Conservation (phyloP, 2,888 invertebrate species). For the Hydrotaea diabolus region DNA sequence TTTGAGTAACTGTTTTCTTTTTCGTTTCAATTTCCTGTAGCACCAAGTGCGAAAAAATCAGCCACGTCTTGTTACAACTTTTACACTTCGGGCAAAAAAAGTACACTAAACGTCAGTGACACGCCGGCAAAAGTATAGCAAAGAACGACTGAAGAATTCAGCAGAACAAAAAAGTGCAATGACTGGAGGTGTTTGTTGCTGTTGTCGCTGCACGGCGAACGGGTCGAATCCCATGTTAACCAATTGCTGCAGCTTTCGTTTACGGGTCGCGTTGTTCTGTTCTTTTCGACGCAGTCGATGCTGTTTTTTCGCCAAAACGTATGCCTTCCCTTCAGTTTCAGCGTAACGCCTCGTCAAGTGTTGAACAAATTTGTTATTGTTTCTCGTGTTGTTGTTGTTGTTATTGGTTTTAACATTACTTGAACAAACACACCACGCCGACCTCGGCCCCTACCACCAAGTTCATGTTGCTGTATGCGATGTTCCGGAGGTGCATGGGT, state of each 20-base stretch:
- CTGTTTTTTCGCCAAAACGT: not conserved
- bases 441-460: not conserved
- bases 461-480: slow-evolving; percentile 25
- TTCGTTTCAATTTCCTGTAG: not conserved
- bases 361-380: slow-evolving; percentile 46
- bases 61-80: not conserved
- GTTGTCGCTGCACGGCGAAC: not conserved
- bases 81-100: slow-evolving; percentile 31
- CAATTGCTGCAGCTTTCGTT: slow-evolving; percentile 23
- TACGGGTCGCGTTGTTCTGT: not conserved
- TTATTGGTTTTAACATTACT: slow-evolving; percentile 49
- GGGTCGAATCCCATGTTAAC: not conserved
- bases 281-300: not conserved
- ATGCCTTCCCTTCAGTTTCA: slow-evolving; percentile 17
- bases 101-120: slow-evolving; percentile 41
- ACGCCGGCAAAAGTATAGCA: slow-evolving; percentile 23
- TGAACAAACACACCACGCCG: slow-evolving; percentile 10
- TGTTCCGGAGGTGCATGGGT: slow-evolving; percentile 1
- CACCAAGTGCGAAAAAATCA: slow-evolving; percentile 6
- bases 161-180: slow-evolving; percentile 10
- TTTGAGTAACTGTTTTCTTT: too few species aligned
- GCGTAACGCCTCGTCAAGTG: slow-evolving; percentile 60
- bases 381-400: slow-evolving; percentile 40
- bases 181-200: slow-evolving; percentile 25
- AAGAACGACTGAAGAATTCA: not conserved